These are phyloP conservation scores for Procambarus clarkii DNA, from an alignment of 1,140 invertebrate genomes.

Conservation along the genomic window DNA sequence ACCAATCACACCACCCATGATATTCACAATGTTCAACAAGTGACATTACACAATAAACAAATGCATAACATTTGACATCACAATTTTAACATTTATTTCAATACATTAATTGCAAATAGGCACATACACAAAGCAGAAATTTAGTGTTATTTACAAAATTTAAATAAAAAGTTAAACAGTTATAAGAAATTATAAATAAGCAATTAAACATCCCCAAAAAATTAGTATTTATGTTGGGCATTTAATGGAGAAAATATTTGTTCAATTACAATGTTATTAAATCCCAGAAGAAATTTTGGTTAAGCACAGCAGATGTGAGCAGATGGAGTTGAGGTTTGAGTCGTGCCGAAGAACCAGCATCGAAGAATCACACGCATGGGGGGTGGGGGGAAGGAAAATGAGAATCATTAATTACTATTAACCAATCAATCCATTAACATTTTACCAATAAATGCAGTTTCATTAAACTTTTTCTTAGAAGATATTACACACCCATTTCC, in stretches of 20 bases:
- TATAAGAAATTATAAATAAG: not conserved
- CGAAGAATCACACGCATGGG: not conserved
- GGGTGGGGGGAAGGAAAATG: not conserved
- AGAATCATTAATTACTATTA: not conserved
- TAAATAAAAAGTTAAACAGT: not conserved
- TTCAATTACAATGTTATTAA: not conserved
- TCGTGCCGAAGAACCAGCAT: not conserved
- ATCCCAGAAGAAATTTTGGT: not conserved
- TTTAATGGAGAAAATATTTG: not conserved
- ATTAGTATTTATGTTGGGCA: not conserved
- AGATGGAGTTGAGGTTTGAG: not conserved
- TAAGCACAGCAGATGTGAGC: not conserved
- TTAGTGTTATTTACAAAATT: not conserved
- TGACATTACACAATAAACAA: not conserved
- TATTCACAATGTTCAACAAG: not conserved
- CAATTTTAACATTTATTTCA: conserved; percentile 3
- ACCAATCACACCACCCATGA: not conserved
- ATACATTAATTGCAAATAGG: not conserved
- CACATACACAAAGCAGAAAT: not conserved
- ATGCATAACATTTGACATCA: not conserved
- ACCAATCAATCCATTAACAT: not conserved
- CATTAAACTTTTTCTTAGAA: not conserved
- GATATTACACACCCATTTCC: not conserved
- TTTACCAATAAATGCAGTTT: not conserved
- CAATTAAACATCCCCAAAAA: not conserved